A percentile compares a stretch with the other conserved stretches of the same genome.
Conservation (phyloP, 2,797 vertebrate genomes). For the Acropternis orthonyx region DNA sequence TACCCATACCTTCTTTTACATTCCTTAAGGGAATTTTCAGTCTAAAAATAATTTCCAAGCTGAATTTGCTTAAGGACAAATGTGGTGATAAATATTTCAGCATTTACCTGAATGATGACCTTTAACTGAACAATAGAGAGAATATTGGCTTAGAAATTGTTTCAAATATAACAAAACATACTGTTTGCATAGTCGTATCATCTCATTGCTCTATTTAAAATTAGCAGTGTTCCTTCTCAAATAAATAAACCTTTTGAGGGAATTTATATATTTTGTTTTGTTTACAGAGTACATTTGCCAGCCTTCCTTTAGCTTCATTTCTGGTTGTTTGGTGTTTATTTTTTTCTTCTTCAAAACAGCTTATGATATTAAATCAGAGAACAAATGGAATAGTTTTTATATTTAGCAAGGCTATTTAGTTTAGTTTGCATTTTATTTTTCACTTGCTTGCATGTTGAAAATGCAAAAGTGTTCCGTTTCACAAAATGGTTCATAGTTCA, state of each 20-base stretch:
- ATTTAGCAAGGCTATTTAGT: not conserved
- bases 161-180: not conserved
- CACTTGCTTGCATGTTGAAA: not conserved
- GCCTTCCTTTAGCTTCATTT: not conserved
- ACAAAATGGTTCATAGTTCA: not conserved
- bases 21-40: not conserved
- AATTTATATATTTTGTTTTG: not conserved
- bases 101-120: conserved; percentile 54
- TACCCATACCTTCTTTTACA: not conserved
- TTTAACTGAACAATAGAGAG: conserved; percentile 3
- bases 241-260: not conserved
- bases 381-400: not conserved
- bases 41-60: conserved; percentile 39
- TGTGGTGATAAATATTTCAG: conserved; percentile 13
- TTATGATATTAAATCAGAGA: not conserved
- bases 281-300: not conserved
- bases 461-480: not conserved
- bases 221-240: not conserved
- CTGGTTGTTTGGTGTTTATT: not conserved
- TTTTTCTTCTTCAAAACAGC: not conserved
- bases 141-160: not conserved
- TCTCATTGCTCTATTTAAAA: conserved; percentile 1
- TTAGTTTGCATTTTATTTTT: conserved; percentile 14
- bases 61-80: conserved; percentile 16
- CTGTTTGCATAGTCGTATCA: not conserved